Base-by-base conservation (phyloP, 2,888 invertebrate species). In the Tricholauxania praeusta region DNA sequence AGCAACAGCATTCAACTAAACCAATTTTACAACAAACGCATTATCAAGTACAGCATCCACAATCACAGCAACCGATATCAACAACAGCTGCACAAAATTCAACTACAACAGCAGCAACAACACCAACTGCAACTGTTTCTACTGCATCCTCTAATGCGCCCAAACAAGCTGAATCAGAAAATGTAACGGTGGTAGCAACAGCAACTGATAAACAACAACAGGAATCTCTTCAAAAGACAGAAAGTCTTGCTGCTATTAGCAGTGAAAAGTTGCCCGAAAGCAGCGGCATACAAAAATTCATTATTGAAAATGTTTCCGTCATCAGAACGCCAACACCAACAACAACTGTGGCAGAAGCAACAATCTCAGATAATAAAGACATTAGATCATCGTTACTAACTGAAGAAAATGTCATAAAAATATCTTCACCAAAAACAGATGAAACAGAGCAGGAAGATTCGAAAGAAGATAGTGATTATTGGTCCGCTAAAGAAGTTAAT, bases 401-500 rank as follows among this genome's bases (percentile, higher is more conserved):
- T 3, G 84, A 85, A 70, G 86, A 87, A 73, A 85, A 85, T 76
- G 79, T 86, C 0, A 83, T 81, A 14, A 87, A 85, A 77, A 84
- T 85, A 28, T 32, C n/a, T 14, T 82, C 85, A 15, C 81, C 83
- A 72, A 80, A 83, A 8, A 82, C 82, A 65, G 84, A 85, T 75
- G 85, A 87, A 66, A 84, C 88, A 69, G 90, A 89, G 83, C 88
- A 86, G 72, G 39, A 39, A 39, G 90, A 90, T 79, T 89, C 89
- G 49, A 90, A 92, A 78, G 93, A 93, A 80, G 93, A 93, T 82
- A 92, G 90, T 80, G 93, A 93, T 83, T 92, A 92, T 79, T 94
- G 94, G 94, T 92, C 92, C 51, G 92, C 92, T 8, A 93, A 93
- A 85, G 94, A 94, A 81, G 90, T 93, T 1, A 94, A 93, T 81